Conservation (phyloP, 2,797 vertebrate species). For the Bucorvus abyssinicus region DNA sequence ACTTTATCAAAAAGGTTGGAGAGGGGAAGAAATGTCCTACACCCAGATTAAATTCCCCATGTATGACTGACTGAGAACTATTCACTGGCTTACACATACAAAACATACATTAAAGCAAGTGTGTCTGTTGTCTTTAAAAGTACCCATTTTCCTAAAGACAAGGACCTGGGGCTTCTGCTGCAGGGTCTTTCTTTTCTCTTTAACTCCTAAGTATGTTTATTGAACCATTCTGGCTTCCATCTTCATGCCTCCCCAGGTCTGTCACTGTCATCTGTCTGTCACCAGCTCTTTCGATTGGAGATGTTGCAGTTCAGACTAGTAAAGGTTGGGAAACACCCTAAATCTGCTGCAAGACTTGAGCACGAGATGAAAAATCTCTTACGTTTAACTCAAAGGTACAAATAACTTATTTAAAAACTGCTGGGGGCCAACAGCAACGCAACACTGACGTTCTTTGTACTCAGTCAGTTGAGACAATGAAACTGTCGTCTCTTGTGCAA, state of each 20-base stretch:
- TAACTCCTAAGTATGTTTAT: neutral
- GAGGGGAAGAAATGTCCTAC: neutral
- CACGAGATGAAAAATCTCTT: accelerated
- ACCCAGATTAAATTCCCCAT: neutral
- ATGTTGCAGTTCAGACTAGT: neutral
- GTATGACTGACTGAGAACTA: neutral
- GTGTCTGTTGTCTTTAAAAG: neutral
- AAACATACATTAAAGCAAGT: neutral
- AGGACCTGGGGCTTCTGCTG: neutral
- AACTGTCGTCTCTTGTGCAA: accelerated
- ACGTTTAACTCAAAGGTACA: neutral
- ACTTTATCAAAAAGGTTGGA: neutral
- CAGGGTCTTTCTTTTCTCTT: neutral
- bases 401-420: neutral
- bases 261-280: accelerated
- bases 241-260: neutral
- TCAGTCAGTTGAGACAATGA: neutral
- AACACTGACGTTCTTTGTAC: neutral
- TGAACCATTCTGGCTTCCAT: neutral
- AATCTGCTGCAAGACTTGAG: neutral
- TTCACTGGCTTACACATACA: neutral
- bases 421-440: neutral
- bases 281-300: neutral
- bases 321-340: neutral
- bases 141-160: neutral